Percentiles rank a stretch among this genome's conserved stretches.
Conservation (phyloP, 2,888 invertebrate genomes). For the Drosophila imparisetae region DNA sequence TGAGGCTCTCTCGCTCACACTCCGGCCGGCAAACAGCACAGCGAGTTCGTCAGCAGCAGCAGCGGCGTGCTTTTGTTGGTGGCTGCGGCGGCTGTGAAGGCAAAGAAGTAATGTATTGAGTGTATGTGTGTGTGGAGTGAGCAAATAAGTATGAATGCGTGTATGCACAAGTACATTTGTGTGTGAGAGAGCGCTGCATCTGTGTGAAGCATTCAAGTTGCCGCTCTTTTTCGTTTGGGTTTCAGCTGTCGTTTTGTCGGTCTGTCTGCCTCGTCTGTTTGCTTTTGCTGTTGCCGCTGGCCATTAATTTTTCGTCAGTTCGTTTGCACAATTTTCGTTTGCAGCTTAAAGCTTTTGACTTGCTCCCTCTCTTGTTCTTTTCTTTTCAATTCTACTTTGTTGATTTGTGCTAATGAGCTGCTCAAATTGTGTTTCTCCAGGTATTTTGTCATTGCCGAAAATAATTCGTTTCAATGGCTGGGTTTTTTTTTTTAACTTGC, state of each 20-base stretch:
- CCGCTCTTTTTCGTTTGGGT: slow-evolving; percentile 62
- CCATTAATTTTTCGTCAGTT: slow-evolving; percentile 56
- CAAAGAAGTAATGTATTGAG: slow-evolving; percentile 61
- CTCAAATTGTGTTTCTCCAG: slow-evolving; percentile 47
- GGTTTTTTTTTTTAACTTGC: slow-evolving; percentile 31
- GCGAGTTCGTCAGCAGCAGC: slow-evolving; percentile 50
- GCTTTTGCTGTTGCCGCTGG: slow-evolving; percentile 48
- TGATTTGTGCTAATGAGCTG: slow-evolving; percentile 55
- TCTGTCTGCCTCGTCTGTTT: slow-evolving; percentile 57
- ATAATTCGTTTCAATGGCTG: slow-evolving; percentile 46
- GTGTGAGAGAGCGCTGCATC: slow-evolving; percentile 41
- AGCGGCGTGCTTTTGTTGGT: slow-evolving; percentile 43
- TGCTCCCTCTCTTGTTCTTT: slow-evolving; percentile 22
- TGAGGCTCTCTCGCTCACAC: slow-evolving; percentile 70
- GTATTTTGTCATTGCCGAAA: slow-evolving; percentile 72
- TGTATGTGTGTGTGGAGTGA: slow-evolving; percentile 53
- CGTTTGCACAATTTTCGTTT: slow-evolving; percentile 44
- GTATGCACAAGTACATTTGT: slow-evolving; percentile 24
- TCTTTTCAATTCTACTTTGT: slow-evolving; percentile 5
- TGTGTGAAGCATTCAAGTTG: slow-evolving; percentile 69
- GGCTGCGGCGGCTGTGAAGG: slow-evolving; percentile 39
- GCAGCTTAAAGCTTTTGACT: slow-evolving; percentile 60
- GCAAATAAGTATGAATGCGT: slow-evolving; percentile 63
- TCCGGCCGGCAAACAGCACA: slow-evolving; percentile 73
- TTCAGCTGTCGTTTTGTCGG: slow-evolving; percentile 63